Evolutionary conservation across 1,140 invertebrate genomes (phyloP).

Genomic region (Eupeodes corollae): DNA sequence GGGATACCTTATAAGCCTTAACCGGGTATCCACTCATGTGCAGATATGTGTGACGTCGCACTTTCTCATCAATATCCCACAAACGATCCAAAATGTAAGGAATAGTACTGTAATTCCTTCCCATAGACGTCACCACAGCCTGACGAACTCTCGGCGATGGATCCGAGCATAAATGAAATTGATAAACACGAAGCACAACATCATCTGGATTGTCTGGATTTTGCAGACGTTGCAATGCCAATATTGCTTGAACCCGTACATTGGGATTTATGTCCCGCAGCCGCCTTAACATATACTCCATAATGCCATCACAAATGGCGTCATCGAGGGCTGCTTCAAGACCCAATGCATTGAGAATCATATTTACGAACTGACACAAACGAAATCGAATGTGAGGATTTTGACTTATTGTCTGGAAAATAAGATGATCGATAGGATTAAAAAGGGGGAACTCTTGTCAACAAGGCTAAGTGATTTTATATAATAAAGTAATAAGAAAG

Average conservation of each 20-base stretch:
- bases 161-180: constrained; percentile 66
- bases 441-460: too few relatives aligned
- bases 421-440: too few relatives aligned
- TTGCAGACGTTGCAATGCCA: constrained; percentile 68
- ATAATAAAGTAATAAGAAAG: too few relatives aligned
- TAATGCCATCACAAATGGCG: constrained; percentile 59
- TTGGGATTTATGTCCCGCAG: constrained; percentile 44
- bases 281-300: constrained; percentile 55
- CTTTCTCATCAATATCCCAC: constrained; percentile 61
- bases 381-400: constrained; percentile 50
- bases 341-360: constrained; percentile 58
- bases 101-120: constrained; percentile 52
- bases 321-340: constrained; percentile 68
- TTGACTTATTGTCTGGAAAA: constrained; percentile 21
- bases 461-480: too few relatives aligned
- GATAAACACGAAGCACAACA: constrained; percentile 63
- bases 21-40: constrained; percentile 58
- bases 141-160: constrained; percentile 59
- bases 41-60: constrained; percentile 59
- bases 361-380: constrained; percentile 62
- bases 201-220: constrained; percentile 64
- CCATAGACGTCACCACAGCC: constrained; percentile 54
- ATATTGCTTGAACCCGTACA: constrained; percentile 65
- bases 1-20: constrained; percentile 53
- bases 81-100: constrained; percentile 55